Base-by-base conservation (phyloP, 1,140 invertebrate species). In the Papilio helenus region DNA sequence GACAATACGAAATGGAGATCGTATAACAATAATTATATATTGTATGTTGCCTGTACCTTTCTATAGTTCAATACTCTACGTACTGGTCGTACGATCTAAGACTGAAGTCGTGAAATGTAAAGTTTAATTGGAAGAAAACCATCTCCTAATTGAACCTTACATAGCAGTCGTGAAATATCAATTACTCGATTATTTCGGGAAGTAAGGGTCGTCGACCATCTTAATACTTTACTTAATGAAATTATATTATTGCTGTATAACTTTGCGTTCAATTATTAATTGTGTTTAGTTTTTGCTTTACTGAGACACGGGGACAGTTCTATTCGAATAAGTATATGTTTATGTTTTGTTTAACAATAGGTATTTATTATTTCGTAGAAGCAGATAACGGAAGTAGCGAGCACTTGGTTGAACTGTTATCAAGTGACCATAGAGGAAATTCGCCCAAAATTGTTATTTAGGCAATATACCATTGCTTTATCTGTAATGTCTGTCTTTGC, bases 31-130 rank as follows among this genome's bases (percentile, higher is more conserved):
- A n/a, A 1, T 55, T 9, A 55, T 55, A 55, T 7, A 55, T 20
- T 20, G 18, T 10, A 55, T 16, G 46, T 55, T 55, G 2, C 18
- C 18, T n/a, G 20, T 20, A n/a, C 51, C 16, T n/a, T 18, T 55
- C 51, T 18, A 55, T 55, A 55, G n/a, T 23, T 61, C 58, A 14
- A n/a, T n/a, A n/a, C n/a, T n/a, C n/a, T n/a, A n/a, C n/a, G n/a
- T n/a, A n/a, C 26, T 68, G 14, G 12, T 46, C 44, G 44, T 46
- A 29, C 34, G 44, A 74, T 74, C 42, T 49, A 39, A 46, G 23
- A 74, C 20, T 49, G 44, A 74, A 74, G 42, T 74, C 72, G 72
- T 46, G 72, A 74, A 74, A 74, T 74, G 72, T 74, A 74, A 74
- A 74, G 72, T 74, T 74, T 74, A 74, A 74, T 74, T 74, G 42